Conservation (phyloP, 2,797 vertebrate genomes). For the Serranus cabrilla region DNA sequence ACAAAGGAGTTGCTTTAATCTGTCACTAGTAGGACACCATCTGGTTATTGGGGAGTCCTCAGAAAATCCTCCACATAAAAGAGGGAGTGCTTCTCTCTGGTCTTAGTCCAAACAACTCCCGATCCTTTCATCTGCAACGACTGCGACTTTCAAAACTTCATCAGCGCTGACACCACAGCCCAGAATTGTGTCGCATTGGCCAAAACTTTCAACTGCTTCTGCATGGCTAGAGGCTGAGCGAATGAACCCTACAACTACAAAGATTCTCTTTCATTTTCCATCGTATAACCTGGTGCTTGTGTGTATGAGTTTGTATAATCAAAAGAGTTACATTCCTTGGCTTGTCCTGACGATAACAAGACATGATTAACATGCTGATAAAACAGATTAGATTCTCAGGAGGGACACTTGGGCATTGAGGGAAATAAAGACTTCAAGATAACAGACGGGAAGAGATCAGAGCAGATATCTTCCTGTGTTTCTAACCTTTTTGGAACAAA, state of each 20-base stretch:
- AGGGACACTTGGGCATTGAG: conserved; percentile 12
- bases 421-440: conserved; percentile 40
- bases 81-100: conserved; percentile 47
- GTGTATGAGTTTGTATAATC: conserved; percentile 29
- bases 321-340: conserved; percentile 27
- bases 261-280: conserved; percentile 34
- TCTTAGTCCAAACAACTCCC: conserved; percentile 51
- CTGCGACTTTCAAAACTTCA: conserved; percentile 55
- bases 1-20: conserved; percentile 66
- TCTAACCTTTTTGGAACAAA: conserved; percentile 51
- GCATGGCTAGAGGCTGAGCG: conserved; percentile 36
- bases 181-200: conserved; percentile 16
- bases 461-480: conserved; percentile 29
- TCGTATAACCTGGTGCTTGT: conserved; percentile 33
- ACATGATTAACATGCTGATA: conserved; percentile 41
- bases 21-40: conserved; percentile 61
- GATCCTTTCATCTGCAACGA: conserved; percentile 58
- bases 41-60: conserved; percentile 60
- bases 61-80: conserved; percentile 54
- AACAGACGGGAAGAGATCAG: conserved; percentile 24
- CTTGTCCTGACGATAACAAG: conserved; percentile 31
- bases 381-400: conserved; percentile 38
- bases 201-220: conserved; percentile 46
- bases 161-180: conserved; percentile 26
- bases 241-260: conserved; percentile 47